Base-by-base conservation (phyloP, 2,797 vertebrate genomes). In the Zenarchopterus dispar region DNA sequence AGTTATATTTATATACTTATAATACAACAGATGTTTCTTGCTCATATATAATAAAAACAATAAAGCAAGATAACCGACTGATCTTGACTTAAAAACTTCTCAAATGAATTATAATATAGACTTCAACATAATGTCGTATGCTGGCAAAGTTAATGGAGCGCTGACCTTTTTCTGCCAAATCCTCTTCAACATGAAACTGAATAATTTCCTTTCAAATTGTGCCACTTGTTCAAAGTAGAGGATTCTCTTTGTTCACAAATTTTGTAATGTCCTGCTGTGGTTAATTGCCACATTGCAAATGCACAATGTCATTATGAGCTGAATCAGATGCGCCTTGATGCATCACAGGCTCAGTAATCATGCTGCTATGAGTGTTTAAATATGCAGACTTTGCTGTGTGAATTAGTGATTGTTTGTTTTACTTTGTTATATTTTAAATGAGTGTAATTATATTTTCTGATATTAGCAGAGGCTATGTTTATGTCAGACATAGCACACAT, bases 381-480 rank as follows among this genome's bases (percentile, higher is more conserved):
- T 41, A 44, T 24, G 7, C 18, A 55, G 28, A 2, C 5, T 28
- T 54, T 50, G 26, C 13, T 28, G 1, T 58, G 42, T 39, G 26
- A 58, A 59, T 44, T 44, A 42, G 21, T 49, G 43, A 24, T 57
- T 63, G 54, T 69, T 56, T 62, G 41, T 4, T 8, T 49, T 56
- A 24, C 41, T 33, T 58, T 24, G 13, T 31, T 8, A 17, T 17
- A 23, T 59, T 10, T 53, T 10, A 53, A 28, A 49, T 31, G 8
- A 22, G 18, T 46, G 8, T 59, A 39, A 28, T 44, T 15, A 18
- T 47, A 43, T 62, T 10, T 23, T 44, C 13, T 28, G 23, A 60
- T 60, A 24, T 45, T 41, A 18, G 11, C 22, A 7, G 17, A 53
- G n/a, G 10, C 16, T 23, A 3, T 54, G 1, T 63, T 55, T 52